Conservation (phyloP, 2,888 invertebrate genomes). For the Melikaiella ostensackeni region DNA sequence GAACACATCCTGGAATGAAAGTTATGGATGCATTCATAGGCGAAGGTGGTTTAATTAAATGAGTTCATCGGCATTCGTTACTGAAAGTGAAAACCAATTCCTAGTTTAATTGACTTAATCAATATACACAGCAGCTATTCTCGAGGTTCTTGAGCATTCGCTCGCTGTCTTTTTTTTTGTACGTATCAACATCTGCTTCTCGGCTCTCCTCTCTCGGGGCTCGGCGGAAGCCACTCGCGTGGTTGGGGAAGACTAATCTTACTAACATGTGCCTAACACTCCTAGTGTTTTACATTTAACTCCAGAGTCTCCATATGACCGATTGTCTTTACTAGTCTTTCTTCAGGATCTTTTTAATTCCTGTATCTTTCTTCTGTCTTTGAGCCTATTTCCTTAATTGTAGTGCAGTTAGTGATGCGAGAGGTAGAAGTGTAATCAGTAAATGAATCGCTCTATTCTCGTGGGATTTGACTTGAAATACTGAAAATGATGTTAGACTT, state of each 20-base stretch:
- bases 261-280: slow-evolving; percentile 72
- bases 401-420: slow-evolving; percentile 9
- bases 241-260: slow-evolving; percentile 73
- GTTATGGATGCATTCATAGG: background rate
- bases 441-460: no score
- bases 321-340: slow-evolving; percentile 15
- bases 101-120: background rate
- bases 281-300: slow-evolving; percentile 16
- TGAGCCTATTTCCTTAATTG: slow-evolving; percentile 32
- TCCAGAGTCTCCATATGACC: slow-evolving; percentile 18
- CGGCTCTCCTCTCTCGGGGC: slow-evolving; percentile 77
- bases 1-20: slow-evolving; percentile 9
- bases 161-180: slow-evolving; percentile 56
- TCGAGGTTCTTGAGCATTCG: slow-evolving; percentile 51
- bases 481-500: background rate
- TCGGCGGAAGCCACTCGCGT: slow-evolving; percentile 77
- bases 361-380: slow-evolving; percentile 1
- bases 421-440: background rate
- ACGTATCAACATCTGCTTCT: slow-evolving; percentile 72
- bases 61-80: background rate
- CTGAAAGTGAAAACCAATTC: background rate
- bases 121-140: background rate
- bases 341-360: slow-evolving; percentile 15
- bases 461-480: no score
- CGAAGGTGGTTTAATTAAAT: background rate